phyloP scores from a whole-genome alignment of 2,797 vertebrate genomes.

The Melanitta fusca region DNA sequence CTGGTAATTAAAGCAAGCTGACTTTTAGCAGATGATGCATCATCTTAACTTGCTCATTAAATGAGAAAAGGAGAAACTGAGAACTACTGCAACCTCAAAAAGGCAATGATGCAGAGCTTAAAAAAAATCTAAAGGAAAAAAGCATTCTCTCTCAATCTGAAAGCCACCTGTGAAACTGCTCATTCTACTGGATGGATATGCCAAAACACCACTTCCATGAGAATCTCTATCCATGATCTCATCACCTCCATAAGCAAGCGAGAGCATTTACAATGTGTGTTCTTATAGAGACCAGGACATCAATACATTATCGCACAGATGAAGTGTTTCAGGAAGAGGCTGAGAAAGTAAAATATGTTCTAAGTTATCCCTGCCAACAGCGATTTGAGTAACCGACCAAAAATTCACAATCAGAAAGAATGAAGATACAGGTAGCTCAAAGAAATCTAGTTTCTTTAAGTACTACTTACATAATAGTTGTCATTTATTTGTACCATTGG shows the following conservation, averaged over 20 bases:
- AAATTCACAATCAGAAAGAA: background rate
- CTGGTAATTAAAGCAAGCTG: background rate
- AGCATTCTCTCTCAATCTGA: background rate
- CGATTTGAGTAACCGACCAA: background rate
- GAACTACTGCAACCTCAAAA: background rate
- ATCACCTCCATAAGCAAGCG: background rate
- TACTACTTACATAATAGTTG: conserved; percentile 95
- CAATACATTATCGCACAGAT: background rate
- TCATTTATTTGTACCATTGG: conserved; percentile 99
- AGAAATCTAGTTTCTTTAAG: background rate
- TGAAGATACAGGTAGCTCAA: background rate
- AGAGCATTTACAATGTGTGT: background rate
- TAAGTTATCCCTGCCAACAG: background rate
- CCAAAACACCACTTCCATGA: background rate
- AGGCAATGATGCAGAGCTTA: background rate
- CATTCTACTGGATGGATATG: background rate
- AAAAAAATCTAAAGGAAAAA: background rate
- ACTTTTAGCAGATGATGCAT: background rate
- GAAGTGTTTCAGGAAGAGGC: background rate
- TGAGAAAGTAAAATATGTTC: background rate
- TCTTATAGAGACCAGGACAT: background rate
- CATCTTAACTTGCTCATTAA: background rate
- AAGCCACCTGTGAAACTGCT: background rate
- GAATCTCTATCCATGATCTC: background rate
- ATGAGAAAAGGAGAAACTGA: background rate